These are phyloP conservation scores for Deroplatys truncata DNA, from an alignment of 2,888 invertebrate genomes.

Conservation along the genomic window DNA sequence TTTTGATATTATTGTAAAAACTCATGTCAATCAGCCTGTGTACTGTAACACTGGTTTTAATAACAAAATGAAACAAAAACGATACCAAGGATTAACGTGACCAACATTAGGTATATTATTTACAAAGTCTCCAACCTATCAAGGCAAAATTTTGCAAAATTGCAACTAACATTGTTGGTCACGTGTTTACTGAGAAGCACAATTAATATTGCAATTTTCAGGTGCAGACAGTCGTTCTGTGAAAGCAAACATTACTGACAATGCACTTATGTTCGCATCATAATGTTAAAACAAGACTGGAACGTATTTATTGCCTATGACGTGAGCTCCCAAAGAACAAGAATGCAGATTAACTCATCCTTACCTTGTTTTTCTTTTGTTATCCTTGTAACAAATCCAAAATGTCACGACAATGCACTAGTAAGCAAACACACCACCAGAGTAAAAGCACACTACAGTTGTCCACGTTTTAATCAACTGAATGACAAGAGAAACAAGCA, in stretches of 20 bases:
- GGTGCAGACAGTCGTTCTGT: not conserved
- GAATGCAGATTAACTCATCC: not conserved
- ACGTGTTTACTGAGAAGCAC: not conserved
- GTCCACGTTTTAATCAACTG: not conserved
- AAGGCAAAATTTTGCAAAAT: no score
- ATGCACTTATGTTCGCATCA: not conserved
- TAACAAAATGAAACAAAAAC: no score
- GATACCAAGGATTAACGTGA: no score
- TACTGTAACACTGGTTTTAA: no score
- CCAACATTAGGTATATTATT: no score
- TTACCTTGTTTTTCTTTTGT: not conserved
- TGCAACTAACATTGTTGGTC: not conserved
- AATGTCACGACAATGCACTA: not conserved
- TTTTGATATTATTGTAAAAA: no score
- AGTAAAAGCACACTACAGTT: not conserved
- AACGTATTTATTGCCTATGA: not conserved
- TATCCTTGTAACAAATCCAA: not conserved
- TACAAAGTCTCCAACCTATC: no score
- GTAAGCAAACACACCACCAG: not conserved
- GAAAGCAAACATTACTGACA: not conserved
- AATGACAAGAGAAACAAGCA: not conserved
- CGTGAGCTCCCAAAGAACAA: not conserved
- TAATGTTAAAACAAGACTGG: not conserved
- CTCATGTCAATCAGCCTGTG: no score
- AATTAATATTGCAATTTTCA: not conserved